Evolutionary conservation across 2,888 invertebrate genomes (phyloP).

Genomic region (Diaprepes abbreviatus): DNA sequence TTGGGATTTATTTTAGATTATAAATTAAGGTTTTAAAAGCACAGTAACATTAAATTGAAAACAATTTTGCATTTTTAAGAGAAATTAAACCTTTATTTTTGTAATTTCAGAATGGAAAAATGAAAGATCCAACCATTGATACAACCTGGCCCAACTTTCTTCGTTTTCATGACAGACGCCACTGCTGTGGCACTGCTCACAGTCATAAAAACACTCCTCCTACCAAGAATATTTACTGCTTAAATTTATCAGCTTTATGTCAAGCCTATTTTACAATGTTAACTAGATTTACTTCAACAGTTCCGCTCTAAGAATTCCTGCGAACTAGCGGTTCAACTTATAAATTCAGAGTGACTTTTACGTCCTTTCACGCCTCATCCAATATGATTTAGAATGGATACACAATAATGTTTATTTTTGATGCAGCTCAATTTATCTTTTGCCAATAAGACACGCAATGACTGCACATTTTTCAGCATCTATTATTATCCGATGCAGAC

Average conservation of each 20-base stretch:
- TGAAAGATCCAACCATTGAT: too few relatives aligned
- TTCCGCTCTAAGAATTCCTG: constrained; percentile 34
- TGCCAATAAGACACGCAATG: constrained; percentile 35
- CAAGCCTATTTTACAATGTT: not conserved
- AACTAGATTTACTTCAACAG: constrained; percentile 38
- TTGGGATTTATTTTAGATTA: too few relatives aligned
- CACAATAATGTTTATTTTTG: constrained; percentile 36
- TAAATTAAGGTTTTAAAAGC: too few relatives aligned
- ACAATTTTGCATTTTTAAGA: too few relatives aligned
- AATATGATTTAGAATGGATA: constrained; percentile 44
- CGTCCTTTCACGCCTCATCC: constrained; percentile 47
- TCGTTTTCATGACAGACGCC: too few relatives aligned
- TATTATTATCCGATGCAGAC: constrained; percentile 12
- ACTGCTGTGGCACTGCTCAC: too few relatives aligned
- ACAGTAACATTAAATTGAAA: too few relatives aligned
- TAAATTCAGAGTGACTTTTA: constrained; percentile 44
- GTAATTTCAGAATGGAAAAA: too few relatives aligned
- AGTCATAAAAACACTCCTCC: too few relatives aligned
- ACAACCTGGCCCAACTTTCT: too few relatives aligned
- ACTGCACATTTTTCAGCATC: constrained; percentile 14
- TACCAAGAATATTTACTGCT: not conserved
- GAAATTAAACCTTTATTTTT: too few relatives aligned
- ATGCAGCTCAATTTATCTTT: constrained; percentile 29
- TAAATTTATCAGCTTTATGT: not conserved
- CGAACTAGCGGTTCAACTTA: constrained; percentile 29